These are phyloP conservation scores for Tipula lateralis DNA, from an alignment of 2,888 invertebrate genomes.

Conservation along the genomic window DNA sequence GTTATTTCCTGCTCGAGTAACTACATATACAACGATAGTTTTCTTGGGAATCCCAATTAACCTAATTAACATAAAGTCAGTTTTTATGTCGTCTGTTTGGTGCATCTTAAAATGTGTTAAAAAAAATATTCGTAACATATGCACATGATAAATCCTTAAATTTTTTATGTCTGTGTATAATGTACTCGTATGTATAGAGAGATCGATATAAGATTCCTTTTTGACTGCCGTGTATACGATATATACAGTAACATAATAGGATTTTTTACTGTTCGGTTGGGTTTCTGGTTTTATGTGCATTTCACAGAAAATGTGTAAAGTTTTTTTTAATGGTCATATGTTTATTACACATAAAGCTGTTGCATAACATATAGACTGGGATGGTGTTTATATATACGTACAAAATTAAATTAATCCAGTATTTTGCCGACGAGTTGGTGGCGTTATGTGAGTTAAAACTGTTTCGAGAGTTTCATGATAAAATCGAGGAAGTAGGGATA, in stretches of 20 bases:
- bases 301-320: not conserved
- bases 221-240: not conserved
- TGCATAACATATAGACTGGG: too few species aligned
- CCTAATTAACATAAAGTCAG: not conserved
- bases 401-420: too few species aligned
- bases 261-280: not conserved
- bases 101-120: constrained; percentile 14
- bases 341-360: too few species aligned
- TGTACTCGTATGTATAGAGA: not conserved
- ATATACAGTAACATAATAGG: too few species aligned
- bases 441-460: too few species aligned
- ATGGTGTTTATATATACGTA: too few species aligned
- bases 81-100: not conserved
- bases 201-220: not conserved
- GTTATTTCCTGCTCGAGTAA: not conserved
- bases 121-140: not conserved
- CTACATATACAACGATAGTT: too few species aligned
- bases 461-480: too few species aligned
- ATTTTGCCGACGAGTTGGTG: too few species aligned
- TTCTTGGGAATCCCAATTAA: not conserved
- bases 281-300: not conserved
- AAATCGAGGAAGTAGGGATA: too few species aligned
- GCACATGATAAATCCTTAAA: not conserved
- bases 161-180: not conserved
- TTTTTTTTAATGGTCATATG: not conserved